Evolutionary conservation across 2,113 vertebrate species (phyloP).

Genomic region (Python bivittatus): DNA sequence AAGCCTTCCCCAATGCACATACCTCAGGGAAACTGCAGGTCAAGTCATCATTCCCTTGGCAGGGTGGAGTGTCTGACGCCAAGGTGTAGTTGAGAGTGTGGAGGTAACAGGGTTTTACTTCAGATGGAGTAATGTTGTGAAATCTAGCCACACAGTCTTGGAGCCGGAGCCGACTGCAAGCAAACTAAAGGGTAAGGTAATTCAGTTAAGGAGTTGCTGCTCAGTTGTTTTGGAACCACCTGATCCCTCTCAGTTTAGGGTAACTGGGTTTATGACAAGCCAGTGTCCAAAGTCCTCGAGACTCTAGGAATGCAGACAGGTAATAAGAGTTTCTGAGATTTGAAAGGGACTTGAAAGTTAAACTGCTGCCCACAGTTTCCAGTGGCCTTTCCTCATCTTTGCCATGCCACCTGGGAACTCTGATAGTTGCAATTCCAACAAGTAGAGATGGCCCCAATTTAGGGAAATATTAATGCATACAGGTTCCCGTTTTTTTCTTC

Average conservation of each 20-base stretch:
- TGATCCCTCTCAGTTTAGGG: background rate
- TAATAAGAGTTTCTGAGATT: background rate
- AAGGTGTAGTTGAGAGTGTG: constrained; percentile 83
- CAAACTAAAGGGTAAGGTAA: constrained; percentile 74
- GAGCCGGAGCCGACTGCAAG: constrained; percentile 85
- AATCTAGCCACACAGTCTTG: constrained; percentile 80
- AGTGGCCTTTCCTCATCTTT: background rate
- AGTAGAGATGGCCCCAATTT: background rate
- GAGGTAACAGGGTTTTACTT: constrained; percentile 87
- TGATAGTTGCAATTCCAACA: background rate
- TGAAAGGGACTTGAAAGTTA: background rate
- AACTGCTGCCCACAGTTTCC: too few relatives aligned
- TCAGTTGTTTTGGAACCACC: background rate
- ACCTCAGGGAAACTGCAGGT: constrained; percentile 94
- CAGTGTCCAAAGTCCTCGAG: background rate
- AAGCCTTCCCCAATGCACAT: background rate
- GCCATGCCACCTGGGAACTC: background rate
- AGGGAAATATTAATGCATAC: background rate
- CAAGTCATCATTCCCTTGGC: constrained; percentile 73
- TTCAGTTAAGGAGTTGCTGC: background rate
- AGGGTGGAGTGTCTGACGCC: constrained; percentile 77
- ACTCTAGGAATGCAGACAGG: background rate
- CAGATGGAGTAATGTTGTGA: constrained; percentile 80
- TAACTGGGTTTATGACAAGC: background rate
- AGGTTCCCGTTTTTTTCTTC: background rate